Conservation (phyloP, 2,888 invertebrate species). For the Ceraclea dissimilis region DNA sequence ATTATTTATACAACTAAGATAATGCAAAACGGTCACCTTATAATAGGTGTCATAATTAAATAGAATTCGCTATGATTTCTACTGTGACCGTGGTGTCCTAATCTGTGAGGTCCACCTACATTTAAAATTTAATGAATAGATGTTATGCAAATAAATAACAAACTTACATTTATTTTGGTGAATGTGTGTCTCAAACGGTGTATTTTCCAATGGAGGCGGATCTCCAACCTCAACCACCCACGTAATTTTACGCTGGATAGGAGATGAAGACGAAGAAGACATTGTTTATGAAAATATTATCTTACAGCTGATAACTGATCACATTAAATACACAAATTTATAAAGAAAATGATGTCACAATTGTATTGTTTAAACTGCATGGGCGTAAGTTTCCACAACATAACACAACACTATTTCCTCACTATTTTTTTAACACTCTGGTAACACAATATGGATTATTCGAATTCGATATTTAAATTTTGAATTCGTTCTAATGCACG, state of each 20-base stretch:
- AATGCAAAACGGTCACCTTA: too few relatives aligned
- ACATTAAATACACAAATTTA: neutral
- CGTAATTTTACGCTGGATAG: conserved; percentile 39
- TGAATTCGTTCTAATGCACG: too few relatives aligned
- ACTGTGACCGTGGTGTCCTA: too few relatives aligned
- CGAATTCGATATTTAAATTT: too few relatives aligned
- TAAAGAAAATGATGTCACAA: conserved; percentile 1
- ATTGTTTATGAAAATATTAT: neutral
- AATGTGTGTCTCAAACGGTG: conserved; percentile 47
- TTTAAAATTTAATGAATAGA: neutral
- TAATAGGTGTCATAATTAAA: too few relatives aligned
- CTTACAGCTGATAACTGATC: neutral
- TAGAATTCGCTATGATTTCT: too few relatives aligned
- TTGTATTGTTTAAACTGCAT: neutral
- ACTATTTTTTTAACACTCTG: too few relatives aligned
- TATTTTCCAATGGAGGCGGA: conserved; percentile 36
- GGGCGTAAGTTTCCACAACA: neutral
- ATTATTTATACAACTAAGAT: too few relatives aligned
- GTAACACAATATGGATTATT: too few relatives aligned
- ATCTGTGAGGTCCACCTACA: too few relatives aligned
- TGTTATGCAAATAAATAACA: too few relatives aligned
- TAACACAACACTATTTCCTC: neutral
- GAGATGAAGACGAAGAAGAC: conserved; percentile 23
- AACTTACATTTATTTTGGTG: conserved; percentile 47
- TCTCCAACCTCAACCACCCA: conserved; percentile 48